These are phyloP conservation scores for Neomorphus geoffroyi DNA, from an alignment of 2,797 vertebrate species.

Conservation along the genomic window DNA sequence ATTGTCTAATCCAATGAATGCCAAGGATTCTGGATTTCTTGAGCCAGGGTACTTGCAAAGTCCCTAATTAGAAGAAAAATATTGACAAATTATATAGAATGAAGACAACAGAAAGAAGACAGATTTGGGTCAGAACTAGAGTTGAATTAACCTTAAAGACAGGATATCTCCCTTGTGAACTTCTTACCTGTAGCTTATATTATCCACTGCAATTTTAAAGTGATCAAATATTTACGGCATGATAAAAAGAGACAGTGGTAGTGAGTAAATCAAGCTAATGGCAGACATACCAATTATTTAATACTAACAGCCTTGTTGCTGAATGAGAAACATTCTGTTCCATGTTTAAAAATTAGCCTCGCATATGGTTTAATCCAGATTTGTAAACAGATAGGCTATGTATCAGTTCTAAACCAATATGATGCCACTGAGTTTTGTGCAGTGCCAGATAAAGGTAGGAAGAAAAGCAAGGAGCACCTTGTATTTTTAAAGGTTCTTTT, in stretches of 20 bases:
- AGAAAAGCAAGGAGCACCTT: neutral
- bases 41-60: slow-evolving; percentile 4
- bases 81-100: neutral
- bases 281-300: neutral
- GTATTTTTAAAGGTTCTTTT: neutral
- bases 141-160: neutral
- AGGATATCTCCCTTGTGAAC: neutral
- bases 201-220: neutral
- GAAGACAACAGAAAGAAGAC: neutral
- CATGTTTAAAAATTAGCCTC: neutral
- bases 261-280: neutral
- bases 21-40: slow-evolving; percentile 49
- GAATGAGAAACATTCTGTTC: neutral
- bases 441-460: neutral
- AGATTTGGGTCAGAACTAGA: neutral
- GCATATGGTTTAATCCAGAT: neutral
- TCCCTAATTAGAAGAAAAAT: slow-evolving; percentile 13
- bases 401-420: neutral
- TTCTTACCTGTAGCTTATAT: neutral
- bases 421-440: neutral
- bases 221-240: neutral
- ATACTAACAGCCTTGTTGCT: neutral
- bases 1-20: slow-evolving; percentile 49
- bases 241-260: neutral
- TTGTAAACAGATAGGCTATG: neutral